Conservation (phyloP, 2,888 invertebrate genomes). For the Phaedon cochleariae region DNA sequence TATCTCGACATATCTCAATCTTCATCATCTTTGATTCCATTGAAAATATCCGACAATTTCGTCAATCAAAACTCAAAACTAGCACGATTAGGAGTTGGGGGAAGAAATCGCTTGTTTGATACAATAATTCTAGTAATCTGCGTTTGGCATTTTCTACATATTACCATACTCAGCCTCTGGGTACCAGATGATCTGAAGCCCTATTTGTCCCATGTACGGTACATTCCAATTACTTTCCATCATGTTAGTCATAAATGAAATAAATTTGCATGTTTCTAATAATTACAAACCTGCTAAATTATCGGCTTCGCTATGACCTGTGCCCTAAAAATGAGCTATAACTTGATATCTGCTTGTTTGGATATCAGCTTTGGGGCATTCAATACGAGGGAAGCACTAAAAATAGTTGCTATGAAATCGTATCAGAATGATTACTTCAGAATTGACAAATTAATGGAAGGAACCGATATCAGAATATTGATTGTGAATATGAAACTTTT, state of each 20-base stretch:
- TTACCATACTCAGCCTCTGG: slow-evolving; percentile 13
- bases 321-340: slow-evolving; percentile 28
- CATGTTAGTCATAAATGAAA: slow-evolving; percentile 16
- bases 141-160: slow-evolving; percentile 9
- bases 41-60: not conserved
- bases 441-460: no score
- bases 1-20: no score
- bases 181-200: slow-evolving; percentile 22
- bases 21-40: no score
- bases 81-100: slow-evolving; percentile 4
- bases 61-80: slow-evolving; percentile 1
- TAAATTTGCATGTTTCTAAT: slow-evolving; percentile 28
- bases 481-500: no score
- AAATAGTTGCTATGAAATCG: not conserved
- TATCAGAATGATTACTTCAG: no score
- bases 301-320: slow-evolving; percentile 29
- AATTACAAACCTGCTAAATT: slow-evolving; percentile 28
- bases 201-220: slow-evolving; percentile 39
- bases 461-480: no score
- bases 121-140: slow-evolving; percentile 15
- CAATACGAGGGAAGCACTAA: not conserved
- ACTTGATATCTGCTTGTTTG: slow-evolving; percentile 24
- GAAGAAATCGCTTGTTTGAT: slow-evolving; percentile 11
- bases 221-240: slow-evolving; percentile 36
- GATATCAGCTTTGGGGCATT: slow-evolving; percentile 9